Conservation (phyloP, 2,888 invertebrate species). For the Ochropleura plecta region DNA sequence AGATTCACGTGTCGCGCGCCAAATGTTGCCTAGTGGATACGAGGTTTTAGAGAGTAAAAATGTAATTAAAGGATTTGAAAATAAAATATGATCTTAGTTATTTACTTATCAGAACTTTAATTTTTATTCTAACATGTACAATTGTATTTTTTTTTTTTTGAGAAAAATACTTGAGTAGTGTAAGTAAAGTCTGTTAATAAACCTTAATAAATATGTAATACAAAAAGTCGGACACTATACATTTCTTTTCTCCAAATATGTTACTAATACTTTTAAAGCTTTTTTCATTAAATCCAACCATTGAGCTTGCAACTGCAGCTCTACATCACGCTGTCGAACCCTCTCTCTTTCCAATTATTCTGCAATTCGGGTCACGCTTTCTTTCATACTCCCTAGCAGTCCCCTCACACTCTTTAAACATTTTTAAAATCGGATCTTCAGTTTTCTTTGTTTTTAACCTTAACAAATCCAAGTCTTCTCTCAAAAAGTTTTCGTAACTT, state of each 20-base stretch:
- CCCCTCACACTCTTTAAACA: constrained; percentile 5
- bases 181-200: not conserved
- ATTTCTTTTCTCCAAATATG: constrained; percentile 5
- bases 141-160: not conserved
- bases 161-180: not conserved
- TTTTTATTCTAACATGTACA: not conserved
- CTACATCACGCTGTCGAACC: constrained; percentile 26
- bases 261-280: not conserved
- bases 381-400: constrained; percentile 14
- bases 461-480: too few species aligned
- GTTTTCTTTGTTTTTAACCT: too few species aligned
- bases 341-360: constrained; percentile 18
- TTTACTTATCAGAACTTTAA: not conserved
- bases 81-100: not conserved
- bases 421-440: not conserved
- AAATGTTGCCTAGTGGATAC: too few species aligned
- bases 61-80: too few species aligned
- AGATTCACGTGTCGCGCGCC: too few species aligned
- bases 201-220: not conserved
- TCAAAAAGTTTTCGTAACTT: too few species aligned
- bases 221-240: not conserved
- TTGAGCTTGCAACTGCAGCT: constrained; percentile 28
- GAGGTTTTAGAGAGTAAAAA: too few species aligned
- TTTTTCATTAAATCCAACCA: constrained; percentile 26
- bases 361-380: constrained; percentile 7